These are phyloP conservation scores for Gopherus flavomarginatus DNA, from an alignment of 2,113 vertebrate genomes.

Conservation along the genomic window DNA sequence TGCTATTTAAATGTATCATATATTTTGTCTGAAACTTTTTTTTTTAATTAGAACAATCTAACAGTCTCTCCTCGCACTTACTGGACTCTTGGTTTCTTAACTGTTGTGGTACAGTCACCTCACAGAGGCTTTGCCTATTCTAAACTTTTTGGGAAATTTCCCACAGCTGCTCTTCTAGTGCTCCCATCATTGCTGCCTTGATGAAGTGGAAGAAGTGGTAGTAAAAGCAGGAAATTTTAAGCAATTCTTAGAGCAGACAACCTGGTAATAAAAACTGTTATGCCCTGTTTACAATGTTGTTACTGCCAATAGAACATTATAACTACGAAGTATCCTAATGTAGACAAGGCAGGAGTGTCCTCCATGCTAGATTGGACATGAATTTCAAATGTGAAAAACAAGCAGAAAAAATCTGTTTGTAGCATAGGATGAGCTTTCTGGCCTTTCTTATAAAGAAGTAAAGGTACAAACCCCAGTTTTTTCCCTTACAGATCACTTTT, in stretches of 20 bases:
- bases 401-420: not conserved
- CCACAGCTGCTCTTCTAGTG: not conserved
- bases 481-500: not conserved
- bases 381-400: slow-evolving; percentile 8
- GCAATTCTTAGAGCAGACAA: not conserved
- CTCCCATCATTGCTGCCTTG: not conserved
- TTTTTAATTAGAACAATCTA: not conserved
- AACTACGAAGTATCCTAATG: not conserved
- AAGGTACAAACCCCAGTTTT: not conserved
- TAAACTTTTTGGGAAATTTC: not conserved
- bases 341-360: not conserved
- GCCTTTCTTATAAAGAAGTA: not conserved
- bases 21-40: too few species aligned
- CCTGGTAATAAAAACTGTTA: not conserved
- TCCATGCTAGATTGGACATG: not conserved
- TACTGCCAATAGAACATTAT: not conserved
- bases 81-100: not conserved
- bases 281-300: not conserved
- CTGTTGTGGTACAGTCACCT: not conserved
- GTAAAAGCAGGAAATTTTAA: not conserved
- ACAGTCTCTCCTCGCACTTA: not conserved
- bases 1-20: not conserved
- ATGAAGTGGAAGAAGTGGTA: slow-evolving; percentile 10
- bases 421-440: not conserved
- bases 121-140: not conserved